phyloP scores from a whole-genome alignment of 1,140 invertebrate species.

The Helicoverpa armigera region DNA sequence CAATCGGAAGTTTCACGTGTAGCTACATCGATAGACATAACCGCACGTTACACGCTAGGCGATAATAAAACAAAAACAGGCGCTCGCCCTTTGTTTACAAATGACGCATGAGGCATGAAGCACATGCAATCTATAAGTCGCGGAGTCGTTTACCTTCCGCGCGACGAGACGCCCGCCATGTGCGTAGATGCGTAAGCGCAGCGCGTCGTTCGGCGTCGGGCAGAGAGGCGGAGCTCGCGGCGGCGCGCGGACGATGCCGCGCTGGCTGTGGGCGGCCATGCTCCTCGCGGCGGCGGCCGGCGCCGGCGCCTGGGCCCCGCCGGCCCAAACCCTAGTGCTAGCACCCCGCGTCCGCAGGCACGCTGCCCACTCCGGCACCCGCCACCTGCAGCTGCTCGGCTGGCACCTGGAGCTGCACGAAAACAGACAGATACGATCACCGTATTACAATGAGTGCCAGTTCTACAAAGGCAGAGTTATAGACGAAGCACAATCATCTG shows the following conservation, averaged over 20 bases:
- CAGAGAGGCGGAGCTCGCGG: conserved; percentile 77
- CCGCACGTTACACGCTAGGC: conserved; percentile 60
- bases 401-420: conserved; percentile 80
- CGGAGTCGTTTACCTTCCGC: conserved; percentile 85
- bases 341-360: conserved; percentile 59
- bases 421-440: conserved; percentile 78
- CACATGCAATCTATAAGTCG: conserved; percentile 79
- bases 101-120: conserved; percentile 73
- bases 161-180: conserved; percentile 82
- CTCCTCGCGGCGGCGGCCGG: conserved; percentile 62
- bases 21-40: conserved; percentile 49
- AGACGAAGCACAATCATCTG: conserved; percentile 69
- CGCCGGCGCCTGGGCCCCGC: conserved; percentile 66
- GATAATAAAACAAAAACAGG: conserved; percentile 76
- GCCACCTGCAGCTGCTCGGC: conserved; percentile 74
- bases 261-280: conserved; percentile 76
- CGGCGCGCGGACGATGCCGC: conserved; percentile 82
- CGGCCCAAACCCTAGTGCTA: conserved; percentile 55
- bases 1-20: conserved; percentile 37
- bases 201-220: conserved; percentile 65
- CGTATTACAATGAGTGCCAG: conserved; percentile 79
- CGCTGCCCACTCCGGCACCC: conserved; percentile 58
- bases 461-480: conserved; percentile 79
- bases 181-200: conserved; percentile 83
- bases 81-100: conserved; percentile 84